Evolutionary conservation across 2,888 invertebrate species (phyloP), one percentile per base, ranked within the genome.

Genomic region (Pinctada fucata): DNA sequence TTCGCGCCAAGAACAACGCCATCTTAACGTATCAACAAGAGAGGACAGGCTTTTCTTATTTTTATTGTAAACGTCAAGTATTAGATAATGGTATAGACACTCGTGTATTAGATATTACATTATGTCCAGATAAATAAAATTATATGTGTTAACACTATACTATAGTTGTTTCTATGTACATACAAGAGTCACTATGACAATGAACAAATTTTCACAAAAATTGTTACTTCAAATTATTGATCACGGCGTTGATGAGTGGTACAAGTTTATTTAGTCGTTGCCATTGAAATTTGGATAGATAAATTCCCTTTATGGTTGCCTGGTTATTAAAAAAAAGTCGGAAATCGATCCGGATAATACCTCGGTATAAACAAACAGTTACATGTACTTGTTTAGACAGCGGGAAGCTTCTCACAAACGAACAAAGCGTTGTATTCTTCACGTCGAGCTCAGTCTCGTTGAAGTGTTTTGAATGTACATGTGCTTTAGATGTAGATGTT

Each of bases 61-160:
- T n/a, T 47, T 66, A 66, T 47, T 47, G 45, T 16, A 66, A 66
- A 10, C 66, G 66, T 45, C 31, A 66, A 66, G 66, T 66, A 8
- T 31, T 66, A 13, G 13, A 13, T 3, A 16, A 66, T 47, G 66
- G 66, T 31, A 16, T 31, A 67, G 45, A 45, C 45, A 67, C 67
- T 10, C 45, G 45, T 3, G 45, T 16, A 6, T 16, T 67, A 13
- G 67, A 67, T 16, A 67, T 67, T 67, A 16, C 13, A 67, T 48
- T 67, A 10, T 31, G 16, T 10, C 67, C 67, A 31, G 31, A 31
- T 31, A 31, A 31, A 31, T 31, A 31, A 31, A 31, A 31, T 31
- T 31, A 31, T 1, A 31, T 1, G 31, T 31, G 31, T 31, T 31
- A 1, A 31, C 31, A 31, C 31, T 31, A 31, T 31, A 31, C 31